phyloP scores from a whole-genome alignment of 2,113 vertebrate species.

The Paratilapia polleni region DNA sequence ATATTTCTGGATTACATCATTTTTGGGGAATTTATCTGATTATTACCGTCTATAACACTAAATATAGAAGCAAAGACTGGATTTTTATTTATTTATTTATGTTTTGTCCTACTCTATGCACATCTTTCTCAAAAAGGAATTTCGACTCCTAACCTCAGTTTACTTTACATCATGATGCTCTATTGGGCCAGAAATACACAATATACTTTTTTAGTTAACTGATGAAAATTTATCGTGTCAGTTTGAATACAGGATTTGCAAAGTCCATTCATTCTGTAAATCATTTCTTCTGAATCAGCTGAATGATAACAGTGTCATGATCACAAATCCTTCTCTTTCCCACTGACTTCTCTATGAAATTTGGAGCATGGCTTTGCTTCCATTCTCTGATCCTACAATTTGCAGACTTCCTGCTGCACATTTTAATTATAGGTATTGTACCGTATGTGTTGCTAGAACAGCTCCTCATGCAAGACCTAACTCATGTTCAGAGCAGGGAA shows the following conservation, averaged over 20 bases:
- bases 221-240: rapidly evolving
- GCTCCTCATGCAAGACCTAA: constrained; percentile 59
- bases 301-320: not conserved
- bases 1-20: not conserved
- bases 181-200: too few species aligned
- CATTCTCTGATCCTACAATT: constrained; percentile 59
- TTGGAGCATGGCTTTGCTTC: constrained; percentile 30
- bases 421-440: constrained; percentile 75
- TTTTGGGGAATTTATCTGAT: not conserved
- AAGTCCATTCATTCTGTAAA: not conserved
- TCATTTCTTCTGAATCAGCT: not conserved
- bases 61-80: not conserved
- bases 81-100: too few species aligned
- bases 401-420: constrained; percentile 65
- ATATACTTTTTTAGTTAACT: not conserved
- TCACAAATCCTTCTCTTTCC: not conserved
- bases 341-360: not conserved
- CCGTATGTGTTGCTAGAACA: constrained; percentile 37
- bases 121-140: not conserved
- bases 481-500: constrained; percentile 68
- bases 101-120: not conserved
- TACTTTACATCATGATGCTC: not conserved
- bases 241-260: not conserved
- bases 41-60: not conserved
- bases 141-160: not conserved